Evolutionary conservation across 2,888 invertebrate genomes (phyloP).

Genomic region (Heliconius hortense): DNA sequence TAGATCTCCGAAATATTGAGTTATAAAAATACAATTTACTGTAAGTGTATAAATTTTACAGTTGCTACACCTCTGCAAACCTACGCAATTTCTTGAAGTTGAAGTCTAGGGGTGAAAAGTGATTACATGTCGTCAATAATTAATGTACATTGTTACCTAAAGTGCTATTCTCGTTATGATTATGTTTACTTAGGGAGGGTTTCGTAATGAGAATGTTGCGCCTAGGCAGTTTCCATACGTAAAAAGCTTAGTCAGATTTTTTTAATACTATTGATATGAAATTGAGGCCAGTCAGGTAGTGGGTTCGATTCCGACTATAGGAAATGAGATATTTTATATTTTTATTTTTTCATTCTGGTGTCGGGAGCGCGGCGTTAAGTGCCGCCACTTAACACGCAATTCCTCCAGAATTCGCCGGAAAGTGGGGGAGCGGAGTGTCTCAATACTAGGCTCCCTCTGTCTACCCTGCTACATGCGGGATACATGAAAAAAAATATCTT

Average conservation of each 20-base stretch:
- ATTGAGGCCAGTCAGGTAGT: neutral
- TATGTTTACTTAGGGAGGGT: constrained; percentile 19
- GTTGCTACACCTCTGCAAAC: neutral
- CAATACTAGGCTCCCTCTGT: too few species aligned
- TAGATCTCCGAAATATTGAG: neutral
- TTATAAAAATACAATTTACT: neutral
- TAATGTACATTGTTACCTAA: constrained; percentile 10
- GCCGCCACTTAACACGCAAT: too few species aligned
- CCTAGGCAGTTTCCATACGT: neutral
- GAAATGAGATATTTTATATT: too few species aligned
- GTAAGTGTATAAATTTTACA: neutral
- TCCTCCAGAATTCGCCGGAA: too few species aligned
- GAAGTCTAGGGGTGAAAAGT: constrained; percentile 18
- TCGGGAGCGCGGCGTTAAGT: too few species aligned
- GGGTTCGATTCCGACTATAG: too few species aligned
- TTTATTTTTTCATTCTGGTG: too few species aligned
- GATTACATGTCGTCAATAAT: constrained; percentile 8
- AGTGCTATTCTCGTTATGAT: constrained; percentile 15
- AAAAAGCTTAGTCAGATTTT: neutral
- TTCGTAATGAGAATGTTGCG: neutral
- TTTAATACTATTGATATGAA: neutral
- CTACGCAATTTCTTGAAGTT: neutral
- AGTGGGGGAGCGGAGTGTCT: too few species aligned
- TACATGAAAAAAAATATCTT: neutral
- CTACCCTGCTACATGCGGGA: too few species aligned